A percentile compares a stretch with the other conserved stretches of the same genome.
Conservation (phyloP, 2,888 invertebrate species). For the Pristionchus entomophagus region DNA sequence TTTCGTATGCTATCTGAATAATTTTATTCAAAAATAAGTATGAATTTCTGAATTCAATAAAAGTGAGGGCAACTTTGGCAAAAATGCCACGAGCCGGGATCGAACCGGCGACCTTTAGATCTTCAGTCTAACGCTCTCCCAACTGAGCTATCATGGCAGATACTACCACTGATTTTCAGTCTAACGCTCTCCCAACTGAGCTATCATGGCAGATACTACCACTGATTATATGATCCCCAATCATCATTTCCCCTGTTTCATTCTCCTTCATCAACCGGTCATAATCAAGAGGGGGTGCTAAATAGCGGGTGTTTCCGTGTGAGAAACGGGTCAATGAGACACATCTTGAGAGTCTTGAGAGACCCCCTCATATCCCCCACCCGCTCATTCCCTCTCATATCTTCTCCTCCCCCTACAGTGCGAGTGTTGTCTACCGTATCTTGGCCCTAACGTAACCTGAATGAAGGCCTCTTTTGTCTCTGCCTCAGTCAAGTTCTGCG, state of each 20-base stretch:
- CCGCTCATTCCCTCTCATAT: constrained; percentile 1
- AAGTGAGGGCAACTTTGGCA: no score
- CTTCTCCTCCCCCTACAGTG: not conserved
- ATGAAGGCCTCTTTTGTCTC: constrained; percentile 17
- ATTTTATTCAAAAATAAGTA: no score
- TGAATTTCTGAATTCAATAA: no score
- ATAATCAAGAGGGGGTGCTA: constrained; percentile 25
- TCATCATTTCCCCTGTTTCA: not conserved
- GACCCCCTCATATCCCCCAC: constrained; percentile 38
- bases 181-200: constrained; percentile 76
- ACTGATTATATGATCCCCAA: not conserved
- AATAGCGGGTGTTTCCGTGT: constrained; percentile 39
- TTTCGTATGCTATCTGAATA: not conserved
- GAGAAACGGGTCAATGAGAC: constrained; percentile 42
- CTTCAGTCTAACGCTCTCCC: constrained; percentile 76
- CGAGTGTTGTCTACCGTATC: not conserved
- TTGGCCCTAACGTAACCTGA: not conserved
- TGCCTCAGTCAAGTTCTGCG: not conserved
- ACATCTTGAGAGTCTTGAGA: constrained; percentile 35
- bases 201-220: constrained; percentile 5
- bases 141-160: constrained; percentile 65
- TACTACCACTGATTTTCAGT: not conserved
- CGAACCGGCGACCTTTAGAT: constrained; percentile 76
- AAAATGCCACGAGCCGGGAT: constrained; percentile 68
- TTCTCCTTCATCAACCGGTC: not conserved